These are phyloP conservation scores for Ciona savignyi DNA, from an alignment of 23 tunicate genomes.

Conservation along the genomic window DNA sequence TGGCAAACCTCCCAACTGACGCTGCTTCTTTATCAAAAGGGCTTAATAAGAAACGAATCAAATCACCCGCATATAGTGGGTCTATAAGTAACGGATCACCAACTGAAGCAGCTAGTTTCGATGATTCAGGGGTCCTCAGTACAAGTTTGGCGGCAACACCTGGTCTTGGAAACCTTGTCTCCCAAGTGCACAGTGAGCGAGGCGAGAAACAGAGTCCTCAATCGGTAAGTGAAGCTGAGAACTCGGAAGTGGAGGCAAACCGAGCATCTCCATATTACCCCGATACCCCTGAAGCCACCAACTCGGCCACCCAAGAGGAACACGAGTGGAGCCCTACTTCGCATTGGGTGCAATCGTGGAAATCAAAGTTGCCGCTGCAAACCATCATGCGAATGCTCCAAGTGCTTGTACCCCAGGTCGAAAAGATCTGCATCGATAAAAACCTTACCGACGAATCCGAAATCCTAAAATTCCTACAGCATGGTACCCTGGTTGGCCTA, in stretches of 20 bases:
- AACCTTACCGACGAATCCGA: constrained; percentile 93
- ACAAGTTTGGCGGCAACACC: constrained; percentile 70
- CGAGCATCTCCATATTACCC: constrained; percentile 6
- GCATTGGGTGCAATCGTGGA: constrained; percentile 91
- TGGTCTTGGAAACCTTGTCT: constrained; percentile 40
- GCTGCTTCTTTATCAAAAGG: constrained; percentile 73
- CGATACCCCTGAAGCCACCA: constrained; percentile 5
- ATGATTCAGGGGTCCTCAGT: constrained; percentile 28
- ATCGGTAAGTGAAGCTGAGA: not conserved
- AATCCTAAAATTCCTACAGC: constrained; percentile 89
- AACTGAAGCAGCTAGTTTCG: not conserved
- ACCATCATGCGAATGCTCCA: constrained; percentile 99
- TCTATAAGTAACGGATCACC: not conserved
- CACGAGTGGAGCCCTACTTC: constrained; percentile 39
- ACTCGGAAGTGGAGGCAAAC: constrained; percentile 9
- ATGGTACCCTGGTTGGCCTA: constrained; percentile 94
- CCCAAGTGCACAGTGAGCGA: constrained; percentile 34
- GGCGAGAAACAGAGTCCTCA: constrained; percentile 7
- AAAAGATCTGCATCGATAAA: constrained; percentile 98
- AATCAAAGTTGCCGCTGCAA: constrained; percentile 84
- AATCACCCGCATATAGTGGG: constrained; percentile 3
- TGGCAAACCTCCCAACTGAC: constrained; percentile 90
- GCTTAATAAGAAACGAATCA: constrained; percentile 27
- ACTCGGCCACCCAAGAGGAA: not conserved
- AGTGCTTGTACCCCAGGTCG: constrained; percentile 97